phyloP scores from a whole-genome alignment of 2,888 invertebrate genomes.

The Parelbella ahira region DNA sequence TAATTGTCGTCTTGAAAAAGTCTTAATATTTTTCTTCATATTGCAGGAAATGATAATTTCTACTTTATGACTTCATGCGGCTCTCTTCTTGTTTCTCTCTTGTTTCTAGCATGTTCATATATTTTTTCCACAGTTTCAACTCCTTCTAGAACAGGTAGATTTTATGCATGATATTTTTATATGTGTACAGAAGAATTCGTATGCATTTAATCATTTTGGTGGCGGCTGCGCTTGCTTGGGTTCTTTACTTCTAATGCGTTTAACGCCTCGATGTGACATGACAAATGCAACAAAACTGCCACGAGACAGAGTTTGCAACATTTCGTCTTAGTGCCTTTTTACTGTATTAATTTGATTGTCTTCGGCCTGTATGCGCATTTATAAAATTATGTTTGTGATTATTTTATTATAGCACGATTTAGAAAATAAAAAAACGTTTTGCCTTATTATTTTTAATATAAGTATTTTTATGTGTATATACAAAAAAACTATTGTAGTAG shows the following conservation, averaged over 20 bases:
- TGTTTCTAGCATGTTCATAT: conserved; percentile 68
- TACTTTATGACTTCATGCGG: conserved; percentile 74
- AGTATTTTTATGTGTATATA: conserved; percentile 14
- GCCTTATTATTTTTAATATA: conserved; percentile 6
- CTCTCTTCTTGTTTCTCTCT: conserved; percentile 68
- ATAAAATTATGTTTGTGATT: conserved; percentile 16
- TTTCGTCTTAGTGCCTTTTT: conserved; percentile 51
- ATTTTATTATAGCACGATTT: conserved; percentile 10
- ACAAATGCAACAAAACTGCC: conserved; percentile 69
- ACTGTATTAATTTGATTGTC: conserved; percentile 35
- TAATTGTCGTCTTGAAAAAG: conserved; percentile 58
- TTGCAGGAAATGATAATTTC: conserved; percentile 78
- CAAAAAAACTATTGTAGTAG: conserved; percentile 11
- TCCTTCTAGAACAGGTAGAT: conserved; percentile 75
- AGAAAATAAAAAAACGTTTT: conserved; percentile 8
- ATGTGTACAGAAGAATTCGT: conserved; percentile 57
- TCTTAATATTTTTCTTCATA: conserved; percentile 78
- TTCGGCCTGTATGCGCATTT: conserved; percentile 33
- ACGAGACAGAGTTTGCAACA: conserved; percentile 76
- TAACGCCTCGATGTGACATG: conserved; percentile 53
- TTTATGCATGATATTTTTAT: conserved; percentile 61
- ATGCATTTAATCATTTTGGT: conserved; percentile 57
- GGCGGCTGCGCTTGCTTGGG: conserved; percentile 52
- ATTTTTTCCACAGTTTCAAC: conserved; percentile 72
- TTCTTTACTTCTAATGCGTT: conserved; percentile 55